Percentiles rank a stretch among this genome's conserved stretches.
phyloP scores from a whole-genome alignment of 2,888 invertebrate species.

The Leptinotarsa rubiginosa region DNA sequence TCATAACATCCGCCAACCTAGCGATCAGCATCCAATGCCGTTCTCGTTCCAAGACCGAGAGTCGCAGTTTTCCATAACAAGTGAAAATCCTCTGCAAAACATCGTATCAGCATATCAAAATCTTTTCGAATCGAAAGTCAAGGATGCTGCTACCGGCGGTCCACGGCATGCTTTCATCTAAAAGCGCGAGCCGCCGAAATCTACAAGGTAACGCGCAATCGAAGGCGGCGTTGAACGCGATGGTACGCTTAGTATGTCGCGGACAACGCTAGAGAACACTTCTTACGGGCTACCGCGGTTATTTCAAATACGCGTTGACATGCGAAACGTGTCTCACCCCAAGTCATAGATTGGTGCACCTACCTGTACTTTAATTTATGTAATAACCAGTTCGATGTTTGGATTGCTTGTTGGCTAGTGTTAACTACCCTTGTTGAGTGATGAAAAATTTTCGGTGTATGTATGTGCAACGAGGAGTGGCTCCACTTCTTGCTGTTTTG shows the following conservation, averaged over 20 bases:
- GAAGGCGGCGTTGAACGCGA: constrained; percentile 47
- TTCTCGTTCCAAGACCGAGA: neutral
- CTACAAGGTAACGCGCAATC: constrained; percentile 56
- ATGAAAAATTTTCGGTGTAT: constrained; percentile 8
- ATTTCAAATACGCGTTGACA: constrained; percentile 18
- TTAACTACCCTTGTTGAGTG: constrained; percentile 17
- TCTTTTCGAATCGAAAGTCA: constrained; percentile 33
- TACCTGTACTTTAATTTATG: neutral
- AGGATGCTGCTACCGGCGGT: constrained; percentile 38
- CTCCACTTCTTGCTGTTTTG: constrained; percentile 40
- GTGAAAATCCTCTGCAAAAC: constrained; percentile 1
- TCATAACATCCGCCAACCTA: neutral
- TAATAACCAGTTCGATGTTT: neutral
- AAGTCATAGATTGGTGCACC: neutral
- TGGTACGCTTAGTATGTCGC: constrained; percentile 54
- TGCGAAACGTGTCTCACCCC: constrained; percentile 15
- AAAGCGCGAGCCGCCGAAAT: constrained; percentile 52
- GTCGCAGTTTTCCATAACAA: constrained; percentile 12
- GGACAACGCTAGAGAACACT: constrained; percentile 49
- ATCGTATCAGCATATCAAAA: constrained; percentile 24
- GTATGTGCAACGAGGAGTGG: constrained; percentile 15
- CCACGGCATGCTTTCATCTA: constrained; percentile 32
- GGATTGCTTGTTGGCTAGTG: neutral
- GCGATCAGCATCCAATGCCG: neutral
- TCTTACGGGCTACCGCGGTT: constrained; percentile 26